These are phyloP conservation scores for Protodeltote pygarga DNA, from an alignment of 2,888 invertebrate genomes.

Conservation along the genomic window DNA sequence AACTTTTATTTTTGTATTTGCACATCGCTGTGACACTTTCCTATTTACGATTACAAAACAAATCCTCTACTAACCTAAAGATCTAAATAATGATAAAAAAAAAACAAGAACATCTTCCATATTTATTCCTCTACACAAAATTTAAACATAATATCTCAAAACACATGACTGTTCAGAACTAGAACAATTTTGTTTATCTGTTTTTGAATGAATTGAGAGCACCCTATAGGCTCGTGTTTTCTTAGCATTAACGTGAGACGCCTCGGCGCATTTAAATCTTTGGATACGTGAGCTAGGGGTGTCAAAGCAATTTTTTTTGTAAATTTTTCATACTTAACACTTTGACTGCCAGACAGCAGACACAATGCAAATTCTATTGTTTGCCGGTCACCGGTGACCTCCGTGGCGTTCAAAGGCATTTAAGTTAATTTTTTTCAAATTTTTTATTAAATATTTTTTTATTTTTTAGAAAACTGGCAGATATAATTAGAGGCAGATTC, in stretches of 20 bases:
- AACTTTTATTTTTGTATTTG: no score
- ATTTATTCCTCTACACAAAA: slow-evolving; percentile 13
- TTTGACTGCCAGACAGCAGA: no score
- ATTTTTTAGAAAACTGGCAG: no score
- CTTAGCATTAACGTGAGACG: slow-evolving; percentile 80
- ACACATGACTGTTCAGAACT: slow-evolving; percentile 28
- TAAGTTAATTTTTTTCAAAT: no score
- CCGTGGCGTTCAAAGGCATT: no score
- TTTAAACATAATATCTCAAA: slow-evolving; percentile 12
- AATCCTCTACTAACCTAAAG: not conserved
- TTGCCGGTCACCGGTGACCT: no score
- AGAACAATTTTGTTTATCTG: slow-evolving; percentile 73
- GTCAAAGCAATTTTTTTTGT: slow-evolving; percentile 10
- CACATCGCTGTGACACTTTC: no score
- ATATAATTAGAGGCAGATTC: not conserved
- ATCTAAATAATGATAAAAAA: not conserved
- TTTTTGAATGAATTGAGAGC: slow-evolving; percentile 79
- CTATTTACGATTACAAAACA: no score
- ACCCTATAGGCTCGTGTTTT: slow-evolving; percentile 80
- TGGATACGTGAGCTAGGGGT: slow-evolving; percentile 73
- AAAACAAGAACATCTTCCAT: slow-evolving; percentile 1
- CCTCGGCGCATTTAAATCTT: slow-evolving; percentile 75
- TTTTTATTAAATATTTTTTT: no score
- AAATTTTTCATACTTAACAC: not conserved
- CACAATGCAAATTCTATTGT: no score